These are phyloP conservation scores for Apocrypta bakeri DNA, from an alignment of 1,140 invertebrate species.

Conservation along the genomic window DNA sequence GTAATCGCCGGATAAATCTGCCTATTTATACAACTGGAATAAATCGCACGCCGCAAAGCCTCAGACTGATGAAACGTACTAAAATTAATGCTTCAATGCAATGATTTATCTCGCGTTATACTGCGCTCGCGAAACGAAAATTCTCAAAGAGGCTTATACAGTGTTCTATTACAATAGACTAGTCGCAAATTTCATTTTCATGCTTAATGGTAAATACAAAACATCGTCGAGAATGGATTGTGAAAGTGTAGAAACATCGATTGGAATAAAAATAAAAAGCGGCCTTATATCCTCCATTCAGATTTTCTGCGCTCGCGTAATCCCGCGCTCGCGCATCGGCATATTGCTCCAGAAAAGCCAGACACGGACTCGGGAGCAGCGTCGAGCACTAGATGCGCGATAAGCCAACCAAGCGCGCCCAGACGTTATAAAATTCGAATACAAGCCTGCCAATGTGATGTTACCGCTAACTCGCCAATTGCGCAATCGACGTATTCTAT, in stretches of 20 bases:
- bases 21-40: background rate
- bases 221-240: no score
- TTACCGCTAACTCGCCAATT: conserved; percentile 28
- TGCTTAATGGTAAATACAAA: no score
- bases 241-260: no score
- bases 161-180: no score
- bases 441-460: background rate
- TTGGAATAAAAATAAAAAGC: no score
- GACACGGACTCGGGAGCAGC: background rate
- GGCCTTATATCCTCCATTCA: background rate
- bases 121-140: background rate
- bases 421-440: conserved; percentile 27
- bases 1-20: background rate
- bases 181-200: no score
- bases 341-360: background rate
- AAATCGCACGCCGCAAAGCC: background rate
- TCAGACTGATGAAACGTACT: background rate
- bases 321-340: no score
- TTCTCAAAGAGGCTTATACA: background rate
- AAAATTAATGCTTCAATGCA: background rate
- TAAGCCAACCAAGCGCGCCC: conserved; percentile 18
- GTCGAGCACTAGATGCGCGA: conserved; percentile 5
- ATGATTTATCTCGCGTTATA: background rate
- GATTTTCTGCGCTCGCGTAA: background rate
- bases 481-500: background rate